Conservation (phyloP, 2,888 invertebrate genomes). For the Plebejus anna region DNA sequence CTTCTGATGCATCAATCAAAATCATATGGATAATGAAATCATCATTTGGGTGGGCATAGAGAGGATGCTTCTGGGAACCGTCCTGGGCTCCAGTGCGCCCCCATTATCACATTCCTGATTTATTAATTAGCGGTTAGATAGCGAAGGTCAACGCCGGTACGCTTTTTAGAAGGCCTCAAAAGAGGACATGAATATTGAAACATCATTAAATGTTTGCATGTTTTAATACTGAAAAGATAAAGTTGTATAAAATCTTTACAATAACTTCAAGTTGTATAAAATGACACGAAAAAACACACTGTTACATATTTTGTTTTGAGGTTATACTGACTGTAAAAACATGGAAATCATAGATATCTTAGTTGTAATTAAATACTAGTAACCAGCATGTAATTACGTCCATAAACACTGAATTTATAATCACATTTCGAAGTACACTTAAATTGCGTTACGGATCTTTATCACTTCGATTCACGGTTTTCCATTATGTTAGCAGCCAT, state of each 20-base stretch:
- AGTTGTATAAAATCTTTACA: background rate
- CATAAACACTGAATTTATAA: background rate
- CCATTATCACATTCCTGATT: constrained; percentile 77
- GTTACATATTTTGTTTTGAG: too few relatives aligned
- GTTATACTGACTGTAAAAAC: too few relatives aligned
- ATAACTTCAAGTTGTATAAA: background rate
- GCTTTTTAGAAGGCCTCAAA: constrained; percentile 36
- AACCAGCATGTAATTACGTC: background rate
- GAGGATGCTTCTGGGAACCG: constrained; percentile 65
- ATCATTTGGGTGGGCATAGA: constrained; percentile 80
- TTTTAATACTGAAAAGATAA: background rate
- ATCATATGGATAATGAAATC: constrained; percentile 80
- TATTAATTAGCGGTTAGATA: constrained; percentile 71
- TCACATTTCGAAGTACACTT: background rate
- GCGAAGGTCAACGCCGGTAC: constrained; percentile 36
- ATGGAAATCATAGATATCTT: too few relatives aligned
- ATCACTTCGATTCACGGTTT: background rate
- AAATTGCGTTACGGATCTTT: background rate
- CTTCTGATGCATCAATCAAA: constrained; percentile 78
- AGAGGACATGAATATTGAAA: constrained; percentile 33
- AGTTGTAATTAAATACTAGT: background rate
- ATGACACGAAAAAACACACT: too few relatives aligned
- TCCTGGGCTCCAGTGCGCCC: constrained; percentile 50
- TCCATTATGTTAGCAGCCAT: background rate
- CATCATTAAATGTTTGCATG: constrained; percentile 26